Base-by-base conservation (phyloP, 2,888 invertebrate species). In the Stenoptilia bipunctidactyla region DNA sequence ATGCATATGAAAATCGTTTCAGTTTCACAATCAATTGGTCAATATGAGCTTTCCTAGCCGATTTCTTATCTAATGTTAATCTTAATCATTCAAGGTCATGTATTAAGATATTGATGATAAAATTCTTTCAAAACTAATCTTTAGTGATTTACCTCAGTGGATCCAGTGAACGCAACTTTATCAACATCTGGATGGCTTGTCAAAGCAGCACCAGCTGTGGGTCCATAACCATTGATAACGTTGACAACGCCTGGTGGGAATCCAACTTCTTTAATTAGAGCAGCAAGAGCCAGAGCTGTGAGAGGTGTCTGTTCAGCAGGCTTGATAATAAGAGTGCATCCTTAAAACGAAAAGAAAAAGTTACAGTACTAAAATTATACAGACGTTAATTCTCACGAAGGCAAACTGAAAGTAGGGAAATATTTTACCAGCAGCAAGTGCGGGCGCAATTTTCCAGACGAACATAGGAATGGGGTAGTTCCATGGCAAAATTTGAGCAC, bases 251-350 rank as follows among this genome's bases (percentile, higher is more conserved):
- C 97, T 36, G 91, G 86, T 0, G 97, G 97, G 63, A 96, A 92
- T 8, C 96, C 97, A 41, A 94, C 96, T 83, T 97, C 92, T 58
- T 90, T 92, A n/a, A 85, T 71, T 42, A 98, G 77, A 43, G 93
- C 89, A 1, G 94, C 96, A 8, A 96, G 74, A 56, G 95, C 93
- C 8, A 96, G 76, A 0, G 97, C 95, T 0, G 96, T 93, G 15
- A 97, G 82, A 0, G 95, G 93, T 0, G 97, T 98, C 73, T 97
- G 97, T 64, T 98, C 97, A 0, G 97, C 97, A 0, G 96, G 93
- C 70, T 97, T 97, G 52, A 97, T 74, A 1, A 97, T 88, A 9
- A 95, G 83, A 0, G 92, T 92, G 65, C 95, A 89, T 53, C 91
- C 92, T 76, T 41, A 1, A 40, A 12, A 15, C 15, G 34, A 13